phyloP scores from a whole-genome alignment of 2,888 invertebrate genomes.

The Pharmacophagus antenor region DNA sequence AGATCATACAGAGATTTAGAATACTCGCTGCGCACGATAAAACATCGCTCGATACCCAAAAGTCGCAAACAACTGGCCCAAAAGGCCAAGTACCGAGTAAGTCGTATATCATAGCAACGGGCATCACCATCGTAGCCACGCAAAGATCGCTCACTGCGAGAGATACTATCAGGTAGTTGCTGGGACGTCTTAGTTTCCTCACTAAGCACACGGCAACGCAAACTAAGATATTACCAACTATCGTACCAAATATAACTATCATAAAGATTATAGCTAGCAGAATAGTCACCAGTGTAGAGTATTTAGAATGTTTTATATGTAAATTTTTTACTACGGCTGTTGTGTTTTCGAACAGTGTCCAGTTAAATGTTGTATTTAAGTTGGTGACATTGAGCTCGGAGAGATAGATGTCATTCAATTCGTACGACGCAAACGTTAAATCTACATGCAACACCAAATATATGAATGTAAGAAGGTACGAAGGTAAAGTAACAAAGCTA shows the following conservation, averaged over 20 bases:
- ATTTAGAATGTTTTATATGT: slow-evolving; percentile 69
- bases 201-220: slow-evolving; percentile 98
- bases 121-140: slow-evolving; percentile 98
- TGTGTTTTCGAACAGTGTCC: slow-evolving; percentile 61
- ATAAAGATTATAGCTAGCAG: slow-evolving; percentile 87
- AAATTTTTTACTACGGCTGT: slow-evolving; percentile 43
- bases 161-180: slow-evolving; percentile 95
- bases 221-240: slow-evolving; percentile 94
- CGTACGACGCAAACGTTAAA: slow-evolving; percentile 53
- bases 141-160: slow-evolving; percentile 97
- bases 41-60: slow-evolving; percentile 98
- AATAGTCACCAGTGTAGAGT: slow-evolving; percentile 78
- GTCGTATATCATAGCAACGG: slow-evolving; percentile 96
- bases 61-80: slow-evolving; percentile 93
- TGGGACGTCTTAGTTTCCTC: slow-evolving; percentile 92
- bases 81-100: slow-evolving; percentile 96
- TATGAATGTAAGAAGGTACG: slow-evolving; percentile 74
- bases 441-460: slow-evolving; percentile 59
- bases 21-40: slow-evolving; percentile 99
- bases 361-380: slow-evolving; percentile 59
- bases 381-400: slow-evolving; percentile 53
- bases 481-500: slow-evolving; percentile 80
- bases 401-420: slow-evolving; percentile 51
- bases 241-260: slow-evolving; percentile 88
- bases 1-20: slow-evolving; percentile 98